A percentile compares a stretch with the other conserved stretches of the same genome.
Evolutionary conservation across 2,797 vertebrate genomes (phyloP).

Genomic region (Trichosurus vulpecula): DNA sequence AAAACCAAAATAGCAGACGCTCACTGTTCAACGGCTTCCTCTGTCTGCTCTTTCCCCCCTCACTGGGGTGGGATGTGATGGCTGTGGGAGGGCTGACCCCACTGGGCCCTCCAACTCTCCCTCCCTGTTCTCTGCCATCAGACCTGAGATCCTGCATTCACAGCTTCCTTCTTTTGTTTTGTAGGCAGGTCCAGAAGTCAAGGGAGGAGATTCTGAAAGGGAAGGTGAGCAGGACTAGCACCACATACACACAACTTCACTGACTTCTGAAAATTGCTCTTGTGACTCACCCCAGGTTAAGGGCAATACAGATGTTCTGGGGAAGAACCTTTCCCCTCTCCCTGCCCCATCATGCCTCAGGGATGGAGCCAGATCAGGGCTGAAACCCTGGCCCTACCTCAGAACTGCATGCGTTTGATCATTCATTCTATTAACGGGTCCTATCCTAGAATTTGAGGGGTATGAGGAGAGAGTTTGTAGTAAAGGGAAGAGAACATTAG

Average conservation of each 20-base stretch:
- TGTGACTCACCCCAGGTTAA: neutral
- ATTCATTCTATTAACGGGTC: neutral
- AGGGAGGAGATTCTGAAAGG: neutral
- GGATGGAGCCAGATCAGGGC: neutral
- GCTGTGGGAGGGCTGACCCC: neutral
- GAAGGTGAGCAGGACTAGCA: neutral
- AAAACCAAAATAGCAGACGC: neutral
- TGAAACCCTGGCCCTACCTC: neutral
- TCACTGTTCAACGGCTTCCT: neutral
- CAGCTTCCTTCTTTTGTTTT: neutral
- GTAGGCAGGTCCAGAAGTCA: neutral
- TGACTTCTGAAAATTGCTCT: neutral
- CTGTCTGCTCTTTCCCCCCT: neutral
- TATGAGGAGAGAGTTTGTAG: neutral
- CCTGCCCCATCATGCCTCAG: neutral
- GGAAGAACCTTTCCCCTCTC: neutral
- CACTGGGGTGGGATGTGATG: neutral
- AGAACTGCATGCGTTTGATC: neutral
- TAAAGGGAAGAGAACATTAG: neutral
- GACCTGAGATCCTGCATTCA: neutral
- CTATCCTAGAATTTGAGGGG: neutral
- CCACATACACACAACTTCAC: neutral
- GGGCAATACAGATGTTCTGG: neutral
- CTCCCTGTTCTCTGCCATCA: neutral
- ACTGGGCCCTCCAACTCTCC: neutral